Percentiles rank a stretch among this genome's conserved stretches.
phyloP scores from a whole-genome alignment of 2,797 vertebrate species.

The Enteromius unitaeniatus region DNA sequence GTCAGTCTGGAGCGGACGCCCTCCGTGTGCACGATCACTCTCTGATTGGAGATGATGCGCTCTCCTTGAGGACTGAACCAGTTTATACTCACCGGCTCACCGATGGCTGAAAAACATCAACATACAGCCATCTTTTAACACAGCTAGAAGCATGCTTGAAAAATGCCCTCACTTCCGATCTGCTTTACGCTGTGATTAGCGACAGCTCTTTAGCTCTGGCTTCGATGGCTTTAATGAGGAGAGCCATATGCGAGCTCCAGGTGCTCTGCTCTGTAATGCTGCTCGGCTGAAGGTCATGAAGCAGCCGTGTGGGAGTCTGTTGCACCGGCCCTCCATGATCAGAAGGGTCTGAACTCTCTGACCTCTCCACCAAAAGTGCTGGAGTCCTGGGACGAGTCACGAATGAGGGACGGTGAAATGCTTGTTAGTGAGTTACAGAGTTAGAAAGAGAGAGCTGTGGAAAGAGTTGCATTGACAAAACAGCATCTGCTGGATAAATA shows the following conservation, averaged over 20 bases:
- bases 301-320: constrained; percentile 48
- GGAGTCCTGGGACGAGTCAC: neutral
- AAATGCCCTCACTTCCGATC: neutral
- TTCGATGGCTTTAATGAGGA: constrained; percentile 40
- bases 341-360: constrained; percentile 33
- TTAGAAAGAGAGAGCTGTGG: neutral
- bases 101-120: constrained; percentile 80
- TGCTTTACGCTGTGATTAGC: constrained; percentile 10
- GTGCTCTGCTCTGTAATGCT: constrained; percentile 62
- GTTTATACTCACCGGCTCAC: constrained; percentile 90
- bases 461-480: neutral
- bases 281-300: constrained; percentile 55
- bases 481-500: neutral
- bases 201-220: constrained; percentile 44
- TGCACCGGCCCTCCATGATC: constrained; percentile 58
- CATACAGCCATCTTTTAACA: neutral
- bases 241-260: constrained; percentile 64
- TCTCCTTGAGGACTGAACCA: constrained; percentile 97
- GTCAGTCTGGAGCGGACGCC: constrained; percentile 87
- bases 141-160: neutral
- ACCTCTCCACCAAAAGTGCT: constrained; percentile 20
- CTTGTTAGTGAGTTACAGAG: neutral
- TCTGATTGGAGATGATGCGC: constrained; percentile 85
- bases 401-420: neutral
- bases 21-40: constrained; percentile 90